Evolutionary conservation across 2,888 invertebrate genomes (phyloP).

Genomic region (Pristionchus exspectatus): DNA sequence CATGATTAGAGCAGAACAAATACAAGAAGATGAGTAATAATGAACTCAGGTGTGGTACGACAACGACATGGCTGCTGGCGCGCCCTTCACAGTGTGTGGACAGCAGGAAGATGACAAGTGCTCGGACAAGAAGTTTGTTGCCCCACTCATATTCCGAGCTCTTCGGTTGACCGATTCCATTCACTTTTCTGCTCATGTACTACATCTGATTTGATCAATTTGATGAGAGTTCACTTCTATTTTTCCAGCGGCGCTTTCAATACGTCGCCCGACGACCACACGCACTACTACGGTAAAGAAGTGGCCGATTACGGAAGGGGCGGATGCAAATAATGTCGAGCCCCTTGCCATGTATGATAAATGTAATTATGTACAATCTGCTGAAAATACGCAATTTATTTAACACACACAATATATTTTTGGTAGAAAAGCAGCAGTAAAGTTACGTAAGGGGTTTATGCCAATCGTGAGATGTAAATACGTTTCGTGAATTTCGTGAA

Average conservation of each 20-base stretch:
- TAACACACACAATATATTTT: too few species aligned
- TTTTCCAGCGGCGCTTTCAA: constrained; percentile 55
- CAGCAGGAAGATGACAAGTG: constrained; percentile 54
- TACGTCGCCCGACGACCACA: constrained; percentile 66
- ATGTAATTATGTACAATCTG: not conserved
- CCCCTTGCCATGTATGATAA: not conserved
- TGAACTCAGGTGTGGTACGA: constrained; percentile 57
- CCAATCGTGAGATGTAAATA: too few species aligned
- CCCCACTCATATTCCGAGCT: too few species aligned
- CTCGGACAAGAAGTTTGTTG: constrained; percentile 40
- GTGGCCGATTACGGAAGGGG: not conserved
- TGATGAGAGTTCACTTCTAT: not conserved
- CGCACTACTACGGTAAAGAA: constrained; percentile 65
- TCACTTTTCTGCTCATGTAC: too few species aligned
- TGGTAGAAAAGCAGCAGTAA: too few species aligned
- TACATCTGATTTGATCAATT: too few species aligned
- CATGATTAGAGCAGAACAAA: too few species aligned
- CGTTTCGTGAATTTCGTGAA: too few species aligned
- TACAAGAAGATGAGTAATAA: not conserved
- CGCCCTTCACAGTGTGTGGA: constrained; percentile 48
- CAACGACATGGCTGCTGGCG: constrained; percentile 52
- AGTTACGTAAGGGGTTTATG: too few species aligned
- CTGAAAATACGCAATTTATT: not conserved
- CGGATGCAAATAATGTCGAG: not conserved
- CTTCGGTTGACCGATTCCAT: too few species aligned